A percentile compares a stretch with the other conserved stretches of the same genome.
Evolutionary conservation across 2,888 invertebrate genomes (phyloP).

Genomic region (Sminthurinus aureus): DNA sequence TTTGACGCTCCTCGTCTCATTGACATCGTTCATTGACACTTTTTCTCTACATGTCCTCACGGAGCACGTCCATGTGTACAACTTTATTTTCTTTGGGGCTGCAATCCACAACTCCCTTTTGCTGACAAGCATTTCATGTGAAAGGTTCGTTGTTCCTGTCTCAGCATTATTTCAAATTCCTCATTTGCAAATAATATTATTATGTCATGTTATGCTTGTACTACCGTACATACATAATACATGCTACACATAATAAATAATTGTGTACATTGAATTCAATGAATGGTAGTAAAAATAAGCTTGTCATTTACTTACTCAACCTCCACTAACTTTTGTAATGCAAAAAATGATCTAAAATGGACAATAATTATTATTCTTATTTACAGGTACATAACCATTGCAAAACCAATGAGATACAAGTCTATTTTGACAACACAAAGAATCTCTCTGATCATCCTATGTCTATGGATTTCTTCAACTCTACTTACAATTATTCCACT

Average conservation of each 20-base stretch:
- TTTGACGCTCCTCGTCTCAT: conserved; percentile 55
- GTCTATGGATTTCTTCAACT: conserved; percentile 53
- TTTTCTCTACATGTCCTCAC: background rate
- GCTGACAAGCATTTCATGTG: conserved; percentile 56
- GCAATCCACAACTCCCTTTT: conserved; percentile 57
- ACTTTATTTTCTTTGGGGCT: conserved; percentile 49
- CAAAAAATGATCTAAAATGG: background rate
- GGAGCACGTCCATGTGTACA: conserved; percentile 46
- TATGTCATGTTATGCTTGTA: no score
- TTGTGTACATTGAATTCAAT: background rate
- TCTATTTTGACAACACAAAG: conserved; percentile 56
- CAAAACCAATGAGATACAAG: conserved; percentile 59
- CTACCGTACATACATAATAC: no score
- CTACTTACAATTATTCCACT: conserved; percentile 54
- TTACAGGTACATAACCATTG: conserved; percentile 58
- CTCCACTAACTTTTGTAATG: background rate
- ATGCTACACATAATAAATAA: background rate
- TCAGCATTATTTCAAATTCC: background rate
- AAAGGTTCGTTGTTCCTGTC: conserved; percentile 49
- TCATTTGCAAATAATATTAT: background rate
- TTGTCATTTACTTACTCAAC: no score
- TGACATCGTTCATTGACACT: conserved; percentile 37
- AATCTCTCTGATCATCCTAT: conserved; percentile 50
- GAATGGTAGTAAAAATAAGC: background rate
- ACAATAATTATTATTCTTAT: background rate